Base-by-base conservation (phyloP, 2,113 vertebrate species). In the Otus sunia region DNA sequence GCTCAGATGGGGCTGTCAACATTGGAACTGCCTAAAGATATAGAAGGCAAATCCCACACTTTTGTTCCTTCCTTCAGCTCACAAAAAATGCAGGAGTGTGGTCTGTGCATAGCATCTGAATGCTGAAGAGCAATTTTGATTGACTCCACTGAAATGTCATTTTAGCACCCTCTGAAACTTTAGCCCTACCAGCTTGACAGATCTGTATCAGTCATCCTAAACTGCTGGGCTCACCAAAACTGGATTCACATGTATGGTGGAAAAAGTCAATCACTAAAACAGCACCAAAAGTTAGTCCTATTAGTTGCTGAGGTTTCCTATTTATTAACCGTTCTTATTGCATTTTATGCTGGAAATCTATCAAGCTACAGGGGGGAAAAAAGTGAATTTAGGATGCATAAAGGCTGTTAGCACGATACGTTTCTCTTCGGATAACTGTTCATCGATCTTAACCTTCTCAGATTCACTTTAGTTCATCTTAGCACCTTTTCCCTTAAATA, bases 361-460 rank as follows among this genome's bases (percentile, higher is more conserved):
- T 4, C 7, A 43, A 75, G 47, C 15, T 4, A 2, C 8, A 10
- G n/a, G 4, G 9, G 4, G 15, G 1, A 18, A 27, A 30, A 16
- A 25, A 23, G 26, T 23, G 37, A 55, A 19, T 59, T 79, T 56
- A 39, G 15, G 55, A 58, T 79, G 19, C 17, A 36, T n/a, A 79
- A 73, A 79, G 0, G 22, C 47, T 83, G 23, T 55, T 86, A 86
- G 26, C 23, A 20, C n/a, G 66, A 53, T 29, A 47, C 6, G 15
- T 88, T 90, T 88, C 36, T 72, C 39, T 79, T 49, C 82, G 47
- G 19, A 36, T 93, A 58, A 68, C 34, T 49, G 45, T 60, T 88
- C 49, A 76, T 82, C 2, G 1, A 43, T 87, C 34, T 71, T 56
- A 49, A 87, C 41, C 30, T 56, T 74, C 60, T 68, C 13, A 12